A percentile compares a stretch with the other conserved stretches of the same genome.
Evolutionary conservation across 2,888 invertebrate genomes (phyloP).

Genomic region (Nomada flava): DNA sequence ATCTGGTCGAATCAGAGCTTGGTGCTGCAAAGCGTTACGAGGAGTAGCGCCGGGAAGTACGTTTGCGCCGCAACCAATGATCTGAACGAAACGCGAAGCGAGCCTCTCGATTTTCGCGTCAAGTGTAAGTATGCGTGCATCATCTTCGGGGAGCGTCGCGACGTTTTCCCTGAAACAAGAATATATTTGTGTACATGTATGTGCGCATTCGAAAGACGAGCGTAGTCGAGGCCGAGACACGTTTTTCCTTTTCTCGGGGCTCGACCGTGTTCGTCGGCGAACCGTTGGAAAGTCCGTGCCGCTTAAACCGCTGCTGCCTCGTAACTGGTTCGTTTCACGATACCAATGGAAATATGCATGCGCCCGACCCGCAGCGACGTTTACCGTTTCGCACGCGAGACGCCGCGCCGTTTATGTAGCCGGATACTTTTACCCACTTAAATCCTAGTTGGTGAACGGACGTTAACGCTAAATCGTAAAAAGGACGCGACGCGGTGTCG

Average conservation of each 20-base stretch:
- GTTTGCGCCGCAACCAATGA: constrained; percentile 95
- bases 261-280: background rate
- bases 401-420: constrained; percentile 2
- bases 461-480: constrained; percentile 28
- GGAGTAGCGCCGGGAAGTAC: constrained; percentile 94
- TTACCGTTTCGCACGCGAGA: constrained; percentile 18
- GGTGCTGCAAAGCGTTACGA: constrained; percentile 95
- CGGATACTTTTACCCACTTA: constrained; percentile 13
- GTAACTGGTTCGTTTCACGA: background rate
- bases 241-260: background rate
- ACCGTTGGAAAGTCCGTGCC: background rate
- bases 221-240: no score
- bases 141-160: constrained; percentile 72
- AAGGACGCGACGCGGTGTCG: background rate
- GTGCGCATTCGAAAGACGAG: constrained; percentile 11
- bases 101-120: constrained; percentile 92
- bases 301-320: background rate
- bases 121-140: constrained; percentile 89
- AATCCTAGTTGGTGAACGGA: background rate
- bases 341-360: background rate
- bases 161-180: background rate
- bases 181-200: no score
- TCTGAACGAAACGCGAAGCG: constrained; percentile 94
- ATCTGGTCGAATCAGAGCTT: constrained; percentile 96
- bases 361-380: background rate